Evolutionary conservation across 2,113 vertebrate species (phyloP), one percentile per base, ranked within the genome.

Genomic region (Micromys minutus): DNA sequence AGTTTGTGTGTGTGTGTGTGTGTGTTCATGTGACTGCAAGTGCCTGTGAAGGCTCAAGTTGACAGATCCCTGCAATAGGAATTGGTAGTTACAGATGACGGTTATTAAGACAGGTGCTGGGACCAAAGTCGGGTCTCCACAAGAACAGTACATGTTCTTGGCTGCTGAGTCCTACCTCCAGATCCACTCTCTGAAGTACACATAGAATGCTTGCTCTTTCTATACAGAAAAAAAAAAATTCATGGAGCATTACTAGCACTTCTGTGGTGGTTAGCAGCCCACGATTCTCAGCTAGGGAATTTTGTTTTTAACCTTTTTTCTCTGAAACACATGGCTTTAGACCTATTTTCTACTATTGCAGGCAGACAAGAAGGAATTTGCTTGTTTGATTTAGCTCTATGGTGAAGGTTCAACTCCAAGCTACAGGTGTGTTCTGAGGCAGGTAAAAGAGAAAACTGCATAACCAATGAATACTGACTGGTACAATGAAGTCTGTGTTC

Each of bases 221-320:
- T 84, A 59, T 71, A 93, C 29, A 15, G n/a, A 80, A 92, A 97
- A 79, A 93, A n/a, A 97, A 79, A 34, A 87, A 77, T 2, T 61
- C 93, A 65, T 5, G 71, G 16, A 88, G 21, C n/a, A 95, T 67
- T 39, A 91, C 2, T 88, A 13, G 65, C 39, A 96, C 16, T 31
- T 88, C 90, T 89, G 19, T 52, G n/a, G 5, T 86, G 86, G 76
- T 10, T 52, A 67, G 36, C 83, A 21, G 91, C 47, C 36, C 84
- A 87, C 45, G 61, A 84, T 65, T 55, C 50, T 94, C 36, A 74
- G 45, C 67, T 83, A 96, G 29, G n/a, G 15, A 96, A 39, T 52
- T 85, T 47, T 72, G 81, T 90, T 76, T 75, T 85, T 61, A 47
- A 93, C 93, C 26, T 89, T 90, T n/a, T 47, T 61, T 75, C 34